Evolutionary conservation across 2,888 invertebrate species (phyloP), one percentile per base, ranked within the genome.

Genomic region (Leptinotarsa peninsularis): DNA sequence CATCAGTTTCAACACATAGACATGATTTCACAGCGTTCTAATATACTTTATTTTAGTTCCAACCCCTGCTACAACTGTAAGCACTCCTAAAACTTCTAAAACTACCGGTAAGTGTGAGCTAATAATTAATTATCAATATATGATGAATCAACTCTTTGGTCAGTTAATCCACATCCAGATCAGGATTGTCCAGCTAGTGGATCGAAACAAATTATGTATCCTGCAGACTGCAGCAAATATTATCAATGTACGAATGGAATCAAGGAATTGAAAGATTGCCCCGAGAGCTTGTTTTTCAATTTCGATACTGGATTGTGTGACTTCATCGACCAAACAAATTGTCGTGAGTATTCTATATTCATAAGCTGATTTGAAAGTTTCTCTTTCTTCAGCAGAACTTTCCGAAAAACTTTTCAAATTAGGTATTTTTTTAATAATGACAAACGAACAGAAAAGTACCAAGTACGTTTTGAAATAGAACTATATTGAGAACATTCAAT

Each of bases 271-370:
- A 71, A n/a, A 23, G 23, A 43, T 23, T 71, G 71, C 49, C 71
- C 71, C 5, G 71, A 71, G 0, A 71, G 56, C 56, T 27, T 71
- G 43, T 60, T 43, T 43, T 71, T 71, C 60, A 63, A 71, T 63
- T 4, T 27, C 4, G 4, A 60, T 4, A 71, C 14, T 17, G 63
- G n/a, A 27, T 0, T n/a, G 1, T 71, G 69, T 18, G 69, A 69
- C 43, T 69, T 50, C 50, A 27, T 43, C 13, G 69, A 69, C 23
- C 54, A 54, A 4, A 50, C 56, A 15, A 33, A 56, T n/a, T 69
- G 69, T 54, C 21, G 69, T 69, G 33, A 69, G 69, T 52, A 69
- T 43, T 7, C 13, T 68, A 5, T 23, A 27, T 33, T n/a, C 3
- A 13, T 33, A 5, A 17, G 21, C 1, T 21, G 5, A 10, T 56